Conservation (phyloP, 1,140 invertebrate species). For the Drosophila eugracilis region DNA sequence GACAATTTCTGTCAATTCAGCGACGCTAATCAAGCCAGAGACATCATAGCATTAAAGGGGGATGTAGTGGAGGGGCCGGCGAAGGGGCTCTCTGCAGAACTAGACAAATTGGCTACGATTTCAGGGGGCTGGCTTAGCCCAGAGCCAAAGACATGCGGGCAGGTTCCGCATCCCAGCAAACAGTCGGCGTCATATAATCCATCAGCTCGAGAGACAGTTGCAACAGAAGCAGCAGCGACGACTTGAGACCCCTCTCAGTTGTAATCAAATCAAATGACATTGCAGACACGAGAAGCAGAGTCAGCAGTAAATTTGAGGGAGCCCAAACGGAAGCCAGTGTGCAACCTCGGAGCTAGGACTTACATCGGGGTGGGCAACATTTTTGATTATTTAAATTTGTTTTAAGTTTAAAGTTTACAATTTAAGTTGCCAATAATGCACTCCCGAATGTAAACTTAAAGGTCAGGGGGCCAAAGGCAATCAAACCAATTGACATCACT, state of each 20-base stretch:
- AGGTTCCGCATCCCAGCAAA: constrained; percentile 17
- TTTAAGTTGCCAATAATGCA: constrained; percentile 40
- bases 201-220: constrained; percentile 72
- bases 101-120: constrained; percentile 77
- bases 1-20: constrained; percentile 82
- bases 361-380: constrained; percentile 78
- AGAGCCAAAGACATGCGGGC: constrained; percentile 67
- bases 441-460: background rate
- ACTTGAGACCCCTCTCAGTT: constrained; percentile 56
- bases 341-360: constrained; percentile 40
- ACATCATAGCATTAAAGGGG: constrained; percentile 66
- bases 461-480: too few species aligned
- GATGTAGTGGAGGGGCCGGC: constrained; percentile 6
- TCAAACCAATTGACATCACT: constrained; percentile 3
- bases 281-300: constrained; percentile 50
- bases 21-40: constrained; percentile 76
- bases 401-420: too few species aligned
- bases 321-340: constrained; percentile 41
- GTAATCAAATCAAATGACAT: constrained; percentile 80
- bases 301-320: constrained; percentile 45
- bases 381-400: constrained; percentile 80
- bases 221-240: constrained; percentile 4
- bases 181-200: constrained; percentile 72
- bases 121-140: constrained; percentile 33
- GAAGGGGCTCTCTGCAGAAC: background rate